These are phyloP conservation scores for Eufriesea mexicana DNA, from an alignment of 1,140 invertebrate species.

Conservation along the genomic window DNA sequence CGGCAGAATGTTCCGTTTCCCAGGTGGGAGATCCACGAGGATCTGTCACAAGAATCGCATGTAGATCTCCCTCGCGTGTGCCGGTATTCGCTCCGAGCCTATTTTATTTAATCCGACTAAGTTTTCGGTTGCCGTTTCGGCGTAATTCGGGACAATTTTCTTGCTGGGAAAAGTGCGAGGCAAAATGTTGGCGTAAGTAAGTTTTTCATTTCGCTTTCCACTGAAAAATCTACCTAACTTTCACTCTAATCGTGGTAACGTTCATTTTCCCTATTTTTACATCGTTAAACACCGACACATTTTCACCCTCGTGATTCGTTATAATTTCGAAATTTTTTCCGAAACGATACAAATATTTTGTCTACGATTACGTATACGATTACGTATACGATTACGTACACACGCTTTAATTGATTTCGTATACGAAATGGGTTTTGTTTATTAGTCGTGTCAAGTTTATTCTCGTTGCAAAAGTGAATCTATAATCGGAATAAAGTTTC, in stretches of 20 bases:
- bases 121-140: background rate
- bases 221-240: background rate
- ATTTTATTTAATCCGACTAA: background rate
- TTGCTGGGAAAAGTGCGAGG: accelerated
- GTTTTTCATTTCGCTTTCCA: background rate
- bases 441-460: no score
- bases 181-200: constrained; percentile 29
- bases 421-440: background rate
- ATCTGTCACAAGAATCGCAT: constrained; percentile 31
- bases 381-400: no score
- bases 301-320: no score
- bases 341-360: no score
- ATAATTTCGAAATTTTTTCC: no score
- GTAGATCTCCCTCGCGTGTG: constrained; percentile 38
- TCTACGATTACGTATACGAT: no score
- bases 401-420: background rate
- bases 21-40: constrained; percentile 50
- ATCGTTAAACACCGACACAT: background rate
- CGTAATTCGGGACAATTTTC: background rate
- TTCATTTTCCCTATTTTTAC: background rate
- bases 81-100: constrained; percentile 20
- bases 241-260: background rate
- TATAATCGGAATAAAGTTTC: no score
- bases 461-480: no score
- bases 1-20: background rate